A percentile compares a stretch with the other conserved stretches of the same genome.
These are phyloP conservation scores for Taenaris catops DNA, from an alignment of 2,888 invertebrate species.

Conservation along the genomic window DNA sequence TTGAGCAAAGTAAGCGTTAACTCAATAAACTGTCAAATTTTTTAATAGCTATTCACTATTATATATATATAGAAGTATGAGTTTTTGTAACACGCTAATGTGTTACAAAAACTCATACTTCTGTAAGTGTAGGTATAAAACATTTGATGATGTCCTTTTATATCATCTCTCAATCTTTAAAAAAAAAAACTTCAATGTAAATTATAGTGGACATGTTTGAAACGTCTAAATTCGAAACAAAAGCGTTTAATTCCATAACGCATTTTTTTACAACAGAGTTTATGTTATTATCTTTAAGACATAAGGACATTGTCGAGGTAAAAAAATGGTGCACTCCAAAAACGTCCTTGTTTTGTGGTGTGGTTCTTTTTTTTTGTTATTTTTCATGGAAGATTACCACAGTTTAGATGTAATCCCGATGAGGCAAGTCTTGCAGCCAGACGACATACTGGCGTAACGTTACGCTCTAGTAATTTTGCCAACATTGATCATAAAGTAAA, in stretches of 20 bases:
- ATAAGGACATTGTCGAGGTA: conserved; percentile 4
- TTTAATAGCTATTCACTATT: too few species aligned
- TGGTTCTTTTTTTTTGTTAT: conserved; percentile 7
- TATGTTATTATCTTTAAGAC: conserved; percentile 6
- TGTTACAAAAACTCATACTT: too few species aligned
- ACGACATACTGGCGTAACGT: conserved; percentile 39
- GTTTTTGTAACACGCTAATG: too few species aligned
- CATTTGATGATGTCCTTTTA: too few species aligned
- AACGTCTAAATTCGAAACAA: too few species aligned
- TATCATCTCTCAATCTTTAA: too few species aligned
- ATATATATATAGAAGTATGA: too few species aligned
- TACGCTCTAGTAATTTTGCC: conserved; percentile 56
- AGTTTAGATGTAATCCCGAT: conserved; percentile 60
- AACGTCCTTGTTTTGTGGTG: conserved; percentile 45
- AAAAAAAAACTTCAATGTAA: too few species aligned
- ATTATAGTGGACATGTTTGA: too few species aligned
- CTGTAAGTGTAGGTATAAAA: too few species aligned
- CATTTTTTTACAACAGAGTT: conserved; percentile 4
- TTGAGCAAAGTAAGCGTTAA: too few species aligned
- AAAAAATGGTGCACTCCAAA: conserved; percentile 20
- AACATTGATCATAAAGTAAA: conserved; percentile 18
- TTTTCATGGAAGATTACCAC: conserved; percentile 53
- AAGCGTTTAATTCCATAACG: conserved; percentile 10
- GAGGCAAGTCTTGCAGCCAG: conserved; percentile 36
- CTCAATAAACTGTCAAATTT: too few species aligned